These are phyloP conservation scores for Antheraea pernyi DNA, from an alignment of 1,140 invertebrate genomes.

Conservation along the genomic window DNA sequence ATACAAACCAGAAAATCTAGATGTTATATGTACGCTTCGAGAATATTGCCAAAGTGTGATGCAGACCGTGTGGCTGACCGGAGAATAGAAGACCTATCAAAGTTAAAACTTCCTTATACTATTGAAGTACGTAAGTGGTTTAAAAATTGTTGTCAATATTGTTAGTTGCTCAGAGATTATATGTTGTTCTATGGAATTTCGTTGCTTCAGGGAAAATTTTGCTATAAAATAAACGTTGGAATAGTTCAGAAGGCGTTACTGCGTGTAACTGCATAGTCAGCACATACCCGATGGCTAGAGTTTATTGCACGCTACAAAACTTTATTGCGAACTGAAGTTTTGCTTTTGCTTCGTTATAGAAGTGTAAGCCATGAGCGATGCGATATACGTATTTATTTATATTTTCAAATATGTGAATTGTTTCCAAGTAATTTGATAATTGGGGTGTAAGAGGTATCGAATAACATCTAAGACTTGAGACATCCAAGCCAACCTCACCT, in stretches of 20 bases:
- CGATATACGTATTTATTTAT: background rate
- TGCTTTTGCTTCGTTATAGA: background rate
- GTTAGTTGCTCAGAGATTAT: background rate
- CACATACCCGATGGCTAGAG: background rate
- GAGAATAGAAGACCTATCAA: no score
- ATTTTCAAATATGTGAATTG: background rate
- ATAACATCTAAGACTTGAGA: no score
- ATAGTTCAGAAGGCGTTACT: background rate
- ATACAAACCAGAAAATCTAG: no score
- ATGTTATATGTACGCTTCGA: no score
- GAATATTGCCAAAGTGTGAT: no score
- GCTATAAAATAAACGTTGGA: background rate
- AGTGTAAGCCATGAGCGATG: background rate
- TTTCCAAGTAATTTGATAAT: no score
- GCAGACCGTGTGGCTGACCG: no score
- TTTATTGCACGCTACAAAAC: background rate
- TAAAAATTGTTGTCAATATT: background rate
- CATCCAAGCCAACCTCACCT: no score
- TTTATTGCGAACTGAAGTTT: conserved; percentile 1
- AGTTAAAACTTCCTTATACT: no score
- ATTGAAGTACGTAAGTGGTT: no score
- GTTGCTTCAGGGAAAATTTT: background rate
- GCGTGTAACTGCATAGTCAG: background rate
- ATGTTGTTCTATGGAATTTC: background rate
- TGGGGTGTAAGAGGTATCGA: no score